These are phyloP conservation scores for Trematomus bernacchii DNA, from an alignment of 2,797 vertebrate genomes.

Conservation along the genomic window DNA sequence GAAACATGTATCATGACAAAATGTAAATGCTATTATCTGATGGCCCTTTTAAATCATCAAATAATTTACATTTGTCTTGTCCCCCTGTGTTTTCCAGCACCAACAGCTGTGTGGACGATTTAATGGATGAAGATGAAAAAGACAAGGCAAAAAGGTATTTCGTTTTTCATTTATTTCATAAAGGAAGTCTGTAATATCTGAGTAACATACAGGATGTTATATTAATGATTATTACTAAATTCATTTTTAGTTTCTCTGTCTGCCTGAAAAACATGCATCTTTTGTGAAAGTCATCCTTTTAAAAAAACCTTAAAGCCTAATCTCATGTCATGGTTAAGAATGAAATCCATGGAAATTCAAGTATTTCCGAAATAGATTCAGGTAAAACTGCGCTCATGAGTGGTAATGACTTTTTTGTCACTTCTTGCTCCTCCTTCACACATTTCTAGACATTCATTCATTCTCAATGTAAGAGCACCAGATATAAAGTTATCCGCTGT, in stretches of 20 bases:
- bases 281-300: neutral
- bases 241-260: neutral
- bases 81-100: conserved; percentile 82
- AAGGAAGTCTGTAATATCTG: conserved; percentile 4
- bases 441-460: neutral
- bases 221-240: too few species aligned
- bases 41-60: neutral
- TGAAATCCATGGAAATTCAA: neutral
- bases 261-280: neutral
- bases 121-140: conserved; percentile 92
- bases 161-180: neutral
- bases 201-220: neutral
- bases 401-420: conserved; percentile 1
- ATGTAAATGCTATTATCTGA: neutral
- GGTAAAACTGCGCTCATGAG: neutral
- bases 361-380: neutral
- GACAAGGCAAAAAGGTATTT: conserved; percentile 91
- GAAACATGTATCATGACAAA: neutral
- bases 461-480: neutral
- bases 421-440: neutral
- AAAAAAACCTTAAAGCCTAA: neutral
- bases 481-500: neutral
- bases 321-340: neutral
- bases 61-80: conserved; percentile 24
- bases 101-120: conserved; percentile 88